These are phyloP conservation scores for Latrodectus hesperus DNA, from an alignment of 2,888 invertebrate genomes.

Conservation along the genomic window DNA sequence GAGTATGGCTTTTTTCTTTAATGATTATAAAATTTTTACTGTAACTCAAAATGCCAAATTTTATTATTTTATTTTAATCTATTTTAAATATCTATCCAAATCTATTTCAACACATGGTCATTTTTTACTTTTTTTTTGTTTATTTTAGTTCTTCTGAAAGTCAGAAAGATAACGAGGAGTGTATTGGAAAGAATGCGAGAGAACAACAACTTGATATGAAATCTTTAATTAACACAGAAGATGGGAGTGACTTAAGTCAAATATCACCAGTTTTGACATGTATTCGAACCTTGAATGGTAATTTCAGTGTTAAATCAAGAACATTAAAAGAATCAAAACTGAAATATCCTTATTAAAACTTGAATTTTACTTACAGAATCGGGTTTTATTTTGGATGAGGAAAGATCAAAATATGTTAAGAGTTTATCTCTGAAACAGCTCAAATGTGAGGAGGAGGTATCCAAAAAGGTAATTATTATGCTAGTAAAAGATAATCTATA, in stretches of 20 bases:
- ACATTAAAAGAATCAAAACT: too few species aligned
- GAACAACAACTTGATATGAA: conserved; percentile 30
- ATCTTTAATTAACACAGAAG: conserved; percentile 38
- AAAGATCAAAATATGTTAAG: conserved; percentile 26
- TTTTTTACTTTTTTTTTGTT: background rate
- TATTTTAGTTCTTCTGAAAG: conserved; percentile 13
- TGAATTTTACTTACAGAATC: conserved; percentile 19
- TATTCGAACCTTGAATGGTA: conserved; percentile 46
- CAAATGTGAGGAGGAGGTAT: conserved; percentile 31
- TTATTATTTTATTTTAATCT: too few species aligned
- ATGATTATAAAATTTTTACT: too few species aligned
- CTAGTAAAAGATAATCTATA: background rate
- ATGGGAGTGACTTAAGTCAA: conserved; percentile 59
- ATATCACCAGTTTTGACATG: conserved; percentile 56
- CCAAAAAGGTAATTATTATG: background rate
- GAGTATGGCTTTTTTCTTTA: too few species aligned
- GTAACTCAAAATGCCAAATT: too few species aligned
- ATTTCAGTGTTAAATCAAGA: background rate
- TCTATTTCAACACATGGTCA: too few species aligned
- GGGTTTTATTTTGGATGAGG: conserved; percentile 31
- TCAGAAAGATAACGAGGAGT: background rate
- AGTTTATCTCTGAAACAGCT: conserved; percentile 49
- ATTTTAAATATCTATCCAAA: too few species aligned
- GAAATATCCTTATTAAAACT: too few species aligned
- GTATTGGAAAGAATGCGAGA: conserved; percentile 25